Conservation (phyloP, 2,888 invertebrate genomes). For the Drosophila eohydei region DNA sequence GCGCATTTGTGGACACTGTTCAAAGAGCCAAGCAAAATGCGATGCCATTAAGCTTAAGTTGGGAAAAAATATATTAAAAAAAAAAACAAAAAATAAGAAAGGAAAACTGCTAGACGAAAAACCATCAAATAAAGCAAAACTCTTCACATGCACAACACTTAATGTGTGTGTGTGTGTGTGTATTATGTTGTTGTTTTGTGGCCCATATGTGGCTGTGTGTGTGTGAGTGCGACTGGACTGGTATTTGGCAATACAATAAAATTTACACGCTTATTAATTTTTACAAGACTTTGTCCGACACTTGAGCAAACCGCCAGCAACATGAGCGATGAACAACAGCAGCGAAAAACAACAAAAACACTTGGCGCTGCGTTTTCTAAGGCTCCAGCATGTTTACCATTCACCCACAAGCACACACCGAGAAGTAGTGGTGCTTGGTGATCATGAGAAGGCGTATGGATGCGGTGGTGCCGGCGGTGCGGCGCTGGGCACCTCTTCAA, state of each 20-base stretch:
- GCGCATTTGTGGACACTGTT: conserved; percentile 55
- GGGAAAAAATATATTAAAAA: conserved; percentile 19
- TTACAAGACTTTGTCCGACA: conserved; percentile 79
- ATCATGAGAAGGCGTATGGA: neutral
- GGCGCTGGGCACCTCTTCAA: conserved; percentile 57
- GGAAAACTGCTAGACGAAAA: conserved; percentile 56
- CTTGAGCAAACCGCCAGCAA: conserved; percentile 62
- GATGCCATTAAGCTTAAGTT: conserved; percentile 73
- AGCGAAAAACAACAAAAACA: conserved; percentile 6
- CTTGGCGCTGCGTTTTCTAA: conserved; percentile 31
- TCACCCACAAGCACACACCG: conserved; percentile 37
- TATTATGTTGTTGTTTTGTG: conserved; percentile 13
- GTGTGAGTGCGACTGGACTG: conserved; percentile 27
- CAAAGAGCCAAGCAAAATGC: conserved; percentile 55
- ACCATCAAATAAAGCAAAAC: conserved; percentile 68
- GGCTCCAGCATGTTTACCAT: conserved; percentile 50
- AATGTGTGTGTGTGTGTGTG: conserved; percentile 27
- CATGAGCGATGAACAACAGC: conserved; percentile 49
- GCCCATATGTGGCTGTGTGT: conserved; percentile 7
- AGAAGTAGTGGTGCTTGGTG: conserved; percentile 22
- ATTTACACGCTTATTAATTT: conserved; percentile 80
- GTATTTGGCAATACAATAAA: conserved; percentile 76
- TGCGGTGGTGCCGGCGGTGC: neutral
- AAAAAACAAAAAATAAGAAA: conserved; percentile 19
- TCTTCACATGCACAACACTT: conserved; percentile 72